phyloP scores from a whole-genome alignment of 2,888 invertebrate species.

The Dasysyrphus tricinctus region DNA sequence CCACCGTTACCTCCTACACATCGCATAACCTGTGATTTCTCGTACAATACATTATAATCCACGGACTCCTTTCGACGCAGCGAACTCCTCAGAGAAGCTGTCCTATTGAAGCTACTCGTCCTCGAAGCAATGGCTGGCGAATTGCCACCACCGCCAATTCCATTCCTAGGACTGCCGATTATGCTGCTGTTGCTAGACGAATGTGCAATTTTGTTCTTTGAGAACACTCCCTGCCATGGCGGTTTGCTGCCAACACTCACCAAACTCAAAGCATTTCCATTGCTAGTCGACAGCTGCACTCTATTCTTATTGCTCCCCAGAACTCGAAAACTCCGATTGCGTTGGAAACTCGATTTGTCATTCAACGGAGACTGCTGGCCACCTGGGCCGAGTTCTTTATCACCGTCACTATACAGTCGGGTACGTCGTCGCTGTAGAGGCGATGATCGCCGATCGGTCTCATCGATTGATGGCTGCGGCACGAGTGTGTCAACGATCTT shows the following conservation, averaged over 20 bases:
- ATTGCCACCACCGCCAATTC: conserved; percentile 40
- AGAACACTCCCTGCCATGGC: conserved; percentile 77
- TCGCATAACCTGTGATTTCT: conserved; percentile 80
- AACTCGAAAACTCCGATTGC: conserved; percentile 77
- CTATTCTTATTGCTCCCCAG: conserved; percentile 59
- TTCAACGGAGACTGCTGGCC: conserved; percentile 55
- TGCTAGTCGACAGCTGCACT: conserved; percentile 9
- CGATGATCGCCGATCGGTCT: conserved; percentile 70
- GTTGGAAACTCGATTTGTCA: conserved; percentile 72
- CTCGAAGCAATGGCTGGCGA: conserved; percentile 51
- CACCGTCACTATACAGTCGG: conserved; percentile 78
- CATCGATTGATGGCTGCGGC: conserved; percentile 70
- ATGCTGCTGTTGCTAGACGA: conserved; percentile 38
- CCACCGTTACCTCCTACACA: conserved; percentile 78
- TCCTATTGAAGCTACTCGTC: conserved; percentile 73
- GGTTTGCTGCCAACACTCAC: conserved; percentile 60
- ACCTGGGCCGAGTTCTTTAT: conserved; percentile 71
- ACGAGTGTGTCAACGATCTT: conserved; percentile 73
- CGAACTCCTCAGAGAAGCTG: conserved; percentile 79
- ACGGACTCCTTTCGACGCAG: conserved; percentile 80
- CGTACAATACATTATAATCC: conserved; percentile 81
- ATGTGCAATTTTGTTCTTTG: conserved; percentile 58
- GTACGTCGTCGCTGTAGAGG: conserved; percentile 72
- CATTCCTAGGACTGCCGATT: conserved; percentile 33
- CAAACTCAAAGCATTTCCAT: conserved; percentile 46